Conservation (phyloP, 2,113 vertebrate species). For the Rhineura floridana region DNA sequence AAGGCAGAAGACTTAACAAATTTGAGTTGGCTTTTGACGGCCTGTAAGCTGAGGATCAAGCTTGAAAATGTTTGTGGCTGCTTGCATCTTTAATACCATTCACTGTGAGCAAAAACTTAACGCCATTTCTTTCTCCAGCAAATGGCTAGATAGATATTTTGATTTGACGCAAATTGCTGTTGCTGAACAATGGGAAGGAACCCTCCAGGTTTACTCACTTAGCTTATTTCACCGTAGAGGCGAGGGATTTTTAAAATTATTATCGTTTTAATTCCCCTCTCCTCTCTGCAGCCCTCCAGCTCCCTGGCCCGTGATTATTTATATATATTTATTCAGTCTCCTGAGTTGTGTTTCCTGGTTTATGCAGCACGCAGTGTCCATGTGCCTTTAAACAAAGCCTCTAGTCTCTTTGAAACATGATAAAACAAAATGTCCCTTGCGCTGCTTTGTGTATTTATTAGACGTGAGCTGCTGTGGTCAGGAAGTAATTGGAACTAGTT, state of each 20-base stretch:
- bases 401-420: conserved; percentile 19
- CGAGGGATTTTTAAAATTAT: neutral
- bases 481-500: conserved; percentile 74
- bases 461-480: conserved; percentile 74
- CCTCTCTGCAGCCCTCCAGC: neutral
- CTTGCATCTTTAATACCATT: neutral
- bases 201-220: neutral
- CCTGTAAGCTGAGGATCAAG: neutral
- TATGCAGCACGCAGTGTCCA: neutral
- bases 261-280: conserved; percentile 22
- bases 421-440: neutral
- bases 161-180: neutral
- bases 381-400: conserved; percentile 37
- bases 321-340: neutral
- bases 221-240: neutral
- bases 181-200: neutral
- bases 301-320: neutral
- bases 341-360: conserved; percentile 36
- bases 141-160: neutral
- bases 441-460: conserved; percentile 36
- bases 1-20: neutral
- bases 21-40: neutral
- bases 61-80: neutral
- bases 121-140: neutral
- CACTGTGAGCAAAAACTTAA: neutral